Conservation (phyloP, 37 sponge, comb jelly and placozoan genomes). For the Cliona cf. orientalis region DNA sequence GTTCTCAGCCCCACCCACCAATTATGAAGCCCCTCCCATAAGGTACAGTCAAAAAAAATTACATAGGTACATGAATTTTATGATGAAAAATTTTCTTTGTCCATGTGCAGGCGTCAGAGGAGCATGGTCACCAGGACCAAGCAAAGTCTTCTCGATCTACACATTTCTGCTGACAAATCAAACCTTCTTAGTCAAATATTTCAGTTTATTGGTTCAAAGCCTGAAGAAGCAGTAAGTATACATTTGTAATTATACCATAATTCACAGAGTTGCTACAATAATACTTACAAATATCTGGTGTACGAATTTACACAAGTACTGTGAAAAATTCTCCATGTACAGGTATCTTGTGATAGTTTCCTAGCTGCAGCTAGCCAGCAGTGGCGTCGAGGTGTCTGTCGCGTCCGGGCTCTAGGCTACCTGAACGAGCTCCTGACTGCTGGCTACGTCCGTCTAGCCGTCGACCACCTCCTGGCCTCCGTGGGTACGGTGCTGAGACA, state of each 20-base stretch:
- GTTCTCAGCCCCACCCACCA: constrained; percentile 38
- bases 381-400: constrained; percentile 68
- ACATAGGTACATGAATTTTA: neutral
- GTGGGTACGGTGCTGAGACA: constrained; percentile 54
- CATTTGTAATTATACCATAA: neutral
- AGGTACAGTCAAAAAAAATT: neutral
- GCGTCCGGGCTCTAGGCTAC: constrained; percentile 78
- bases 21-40: neutral
- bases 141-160: constrained; percentile 45
- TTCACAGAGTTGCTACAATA: neutral
- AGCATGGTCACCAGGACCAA: constrained; percentile 11
- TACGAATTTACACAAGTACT: neutral
- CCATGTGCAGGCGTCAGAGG: constrained; percentile 24
- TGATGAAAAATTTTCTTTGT: neutral
- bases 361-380: constrained; percentile 74
- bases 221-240: constrained; percentile 77
- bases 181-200: constrained; percentile 78
- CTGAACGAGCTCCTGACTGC: constrained; percentile 77
- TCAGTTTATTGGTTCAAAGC: constrained; percentile 81
- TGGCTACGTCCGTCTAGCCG: constrained; percentile 38
- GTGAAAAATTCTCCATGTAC: neutral
- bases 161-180: constrained; percentile 22
- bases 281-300: neutral
- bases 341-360: constrained; percentile 81
- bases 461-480: constrained; percentile 73